A percentile compares a stretch with the other conserved stretches of the same genome.
phyloP scores from a whole-genome alignment of 2,888 invertebrate species.

The Trissolcus japonicus region DNA sequence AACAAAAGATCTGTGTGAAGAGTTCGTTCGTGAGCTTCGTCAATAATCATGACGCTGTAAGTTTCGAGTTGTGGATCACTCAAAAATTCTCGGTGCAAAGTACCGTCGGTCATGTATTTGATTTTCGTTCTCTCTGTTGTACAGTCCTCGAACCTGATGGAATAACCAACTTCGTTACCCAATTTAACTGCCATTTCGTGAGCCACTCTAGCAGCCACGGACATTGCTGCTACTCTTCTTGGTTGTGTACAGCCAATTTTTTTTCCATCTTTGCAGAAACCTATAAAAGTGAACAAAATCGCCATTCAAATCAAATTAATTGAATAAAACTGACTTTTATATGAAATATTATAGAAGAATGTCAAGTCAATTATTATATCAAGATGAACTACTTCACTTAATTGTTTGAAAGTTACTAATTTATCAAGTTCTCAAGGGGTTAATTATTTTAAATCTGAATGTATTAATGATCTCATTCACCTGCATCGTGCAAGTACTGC shows the following conservation, averaged over 20 bases:
- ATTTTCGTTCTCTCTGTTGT: constrained; percentile 91
- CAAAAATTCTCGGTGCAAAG: constrained; percentile 96
- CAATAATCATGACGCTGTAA: constrained; percentile 99
- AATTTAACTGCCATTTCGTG: constrained; percentile 98
- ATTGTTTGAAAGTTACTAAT: not conserved
- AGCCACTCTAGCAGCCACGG: constrained; percentile 98
- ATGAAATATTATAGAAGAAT: too few species aligned
- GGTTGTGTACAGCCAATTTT: constrained; percentile 98
- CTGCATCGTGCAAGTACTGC: constrained; percentile 97
- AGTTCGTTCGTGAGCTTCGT: constrained; percentile 99
- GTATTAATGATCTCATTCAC: constrained; percentile 67
- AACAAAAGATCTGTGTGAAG: constrained; percentile 98
- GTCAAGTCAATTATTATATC: too few species aligned
- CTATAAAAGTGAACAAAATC: constrained; percentile 7
- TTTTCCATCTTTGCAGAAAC: constrained; percentile 86
- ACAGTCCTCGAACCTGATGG: constrained; percentile 99
- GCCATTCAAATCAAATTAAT: too few species aligned
- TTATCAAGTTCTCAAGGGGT: too few species aligned
- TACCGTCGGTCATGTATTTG: constrained; percentile 99
- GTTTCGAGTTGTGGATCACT: constrained; percentile 97
- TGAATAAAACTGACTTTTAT: too few species aligned
- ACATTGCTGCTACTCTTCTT: constrained; percentile 98
- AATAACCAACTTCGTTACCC: constrained; percentile 93
- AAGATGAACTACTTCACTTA: too few species aligned
- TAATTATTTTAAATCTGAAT: too few species aligned